Evolutionary conservation across 2,113 vertebrate species (phyloP), one percentile per base, ranked within the genome.

Genomic region (Macrotus californicus): DNA sequence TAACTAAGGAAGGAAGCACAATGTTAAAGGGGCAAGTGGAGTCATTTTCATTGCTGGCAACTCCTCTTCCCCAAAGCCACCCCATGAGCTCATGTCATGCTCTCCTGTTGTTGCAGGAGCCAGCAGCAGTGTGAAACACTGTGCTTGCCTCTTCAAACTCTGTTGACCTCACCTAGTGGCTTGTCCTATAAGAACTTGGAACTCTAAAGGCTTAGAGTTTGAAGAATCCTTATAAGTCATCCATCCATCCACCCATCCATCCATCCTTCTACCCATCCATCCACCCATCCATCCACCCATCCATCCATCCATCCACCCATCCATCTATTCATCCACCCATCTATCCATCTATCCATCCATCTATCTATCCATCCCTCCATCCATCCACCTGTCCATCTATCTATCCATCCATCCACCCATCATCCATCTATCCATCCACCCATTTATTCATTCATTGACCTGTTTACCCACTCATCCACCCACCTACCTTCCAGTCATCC

Each of bases 1-100:
- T 93, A 80, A 61, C 54, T 76, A 73, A 87, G 72, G 46, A 54
- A 93, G 77, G 77, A 52, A 61, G 77, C 36, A 15, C 36, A 56
- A 59, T 91, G 82, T 79, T 82, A 81, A 95, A 70, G 83, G 75
- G n/a, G 48, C 31, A 85, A 80, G 41, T 21, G 50, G 93, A 18
- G 36, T 96, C 43, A 6, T 48, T 96, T 95, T 87, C 91, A 34
- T 64, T 89, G 34, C 46, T 26, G 70, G 46, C 50, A 46, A 50
- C n/a, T n/a, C 31, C 46, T 69, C 61, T 83, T 83, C 64, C 81
- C 72, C 2, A 87, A 93, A 91, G n/a, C 31, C 66, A 77, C 41
- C 39, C 41, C 73, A 0, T 31, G 5, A n/a, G 29, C 56, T 59
- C n/a, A 4, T n/a, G n/a, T n/a, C 0, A 3, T 15, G 21, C 48